A percentile compares a stretch with the other conserved stretches of the same genome.
phyloP scores from a whole-genome alignment of 2,888 invertebrate genomes.

The Stegana nigrithorax region DNA sequence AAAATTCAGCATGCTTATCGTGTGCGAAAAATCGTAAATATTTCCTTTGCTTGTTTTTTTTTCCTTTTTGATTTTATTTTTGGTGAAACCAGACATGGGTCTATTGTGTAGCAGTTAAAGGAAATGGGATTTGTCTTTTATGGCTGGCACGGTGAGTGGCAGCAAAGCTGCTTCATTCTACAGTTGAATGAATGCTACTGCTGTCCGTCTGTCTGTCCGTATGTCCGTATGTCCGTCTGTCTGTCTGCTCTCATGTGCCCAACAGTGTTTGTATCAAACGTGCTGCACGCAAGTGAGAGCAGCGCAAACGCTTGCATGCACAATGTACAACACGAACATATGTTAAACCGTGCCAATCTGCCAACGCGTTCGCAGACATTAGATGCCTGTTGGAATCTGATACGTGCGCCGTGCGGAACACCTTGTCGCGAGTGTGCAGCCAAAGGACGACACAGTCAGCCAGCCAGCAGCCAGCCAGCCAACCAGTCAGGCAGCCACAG shows the following conservation, averaged over 20 bases:
- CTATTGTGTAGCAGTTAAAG: conserved; percentile 46
- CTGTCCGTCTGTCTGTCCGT: no score
- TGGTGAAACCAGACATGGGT: conserved; percentile 3
- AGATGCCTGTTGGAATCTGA: conserved; percentile 32
- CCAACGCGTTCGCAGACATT: conserved; percentile 42
- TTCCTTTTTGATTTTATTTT: background rate
- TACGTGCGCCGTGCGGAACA: background rate
- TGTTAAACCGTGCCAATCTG: conserved; percentile 31
- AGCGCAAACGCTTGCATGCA: background rate
- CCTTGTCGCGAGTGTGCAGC: no score
- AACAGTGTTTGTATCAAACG: no score
- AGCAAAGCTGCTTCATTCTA: no score
- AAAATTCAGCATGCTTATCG: conserved; percentile 33
- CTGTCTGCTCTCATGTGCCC: no score
- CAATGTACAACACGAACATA: conserved; percentile 32
- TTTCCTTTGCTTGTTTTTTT: conserved; percentile 27
- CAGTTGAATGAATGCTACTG: no score
- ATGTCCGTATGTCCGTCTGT: no score
- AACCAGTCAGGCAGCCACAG: no score
- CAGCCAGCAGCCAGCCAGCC: no score
- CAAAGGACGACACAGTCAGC: no score
- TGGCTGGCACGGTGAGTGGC: no score
- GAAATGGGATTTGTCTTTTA: conserved; percentile 42
- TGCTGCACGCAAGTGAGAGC: background rate
- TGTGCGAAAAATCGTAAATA: conserved; percentile 50